These are phyloP conservation scores for Passer domesticus DNA, from an alignment of 2,113 vertebrate species.

Conservation along the genomic window DNA sequence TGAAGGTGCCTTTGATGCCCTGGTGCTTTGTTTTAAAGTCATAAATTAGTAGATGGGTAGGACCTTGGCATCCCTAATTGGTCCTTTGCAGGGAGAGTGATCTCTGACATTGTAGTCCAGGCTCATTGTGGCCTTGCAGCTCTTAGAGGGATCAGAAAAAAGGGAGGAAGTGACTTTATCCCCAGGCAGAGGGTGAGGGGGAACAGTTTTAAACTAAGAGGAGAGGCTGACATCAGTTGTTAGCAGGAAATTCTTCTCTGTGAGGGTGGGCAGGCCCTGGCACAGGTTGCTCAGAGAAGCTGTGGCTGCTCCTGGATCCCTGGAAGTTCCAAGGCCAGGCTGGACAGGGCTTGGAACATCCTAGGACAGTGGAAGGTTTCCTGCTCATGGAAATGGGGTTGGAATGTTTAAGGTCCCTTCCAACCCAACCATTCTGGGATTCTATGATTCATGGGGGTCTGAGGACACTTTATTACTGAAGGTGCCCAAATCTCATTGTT, in stretches of 20 bases:
- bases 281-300: too few species aligned
- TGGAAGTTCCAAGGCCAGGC: background rate
- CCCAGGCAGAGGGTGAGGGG: background rate
- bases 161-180: background rate
- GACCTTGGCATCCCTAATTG: background rate
- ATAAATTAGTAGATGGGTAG: background rate
- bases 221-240: background rate
- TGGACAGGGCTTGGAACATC: fast-evolving
- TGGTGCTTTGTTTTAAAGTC: background rate
- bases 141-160: background rate
- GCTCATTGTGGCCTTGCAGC: background rate
- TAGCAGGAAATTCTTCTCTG: background rate
- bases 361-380: fast-evolving
- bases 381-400: background rate
- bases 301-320: background rate
- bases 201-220: background rate
- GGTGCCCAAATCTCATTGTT: background rate
- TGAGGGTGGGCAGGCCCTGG: fast-evolving
- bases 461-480: background rate
- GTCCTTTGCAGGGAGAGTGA: background rate
- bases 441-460: fast-evolving
- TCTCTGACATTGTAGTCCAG: background rate
- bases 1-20: background rate
- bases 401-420: background rate
- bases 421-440: background rate